Evolutionary conservation across 2,888 invertebrate species (phyloP).

Genomic region (Barypeithes pellucidus): DNA sequence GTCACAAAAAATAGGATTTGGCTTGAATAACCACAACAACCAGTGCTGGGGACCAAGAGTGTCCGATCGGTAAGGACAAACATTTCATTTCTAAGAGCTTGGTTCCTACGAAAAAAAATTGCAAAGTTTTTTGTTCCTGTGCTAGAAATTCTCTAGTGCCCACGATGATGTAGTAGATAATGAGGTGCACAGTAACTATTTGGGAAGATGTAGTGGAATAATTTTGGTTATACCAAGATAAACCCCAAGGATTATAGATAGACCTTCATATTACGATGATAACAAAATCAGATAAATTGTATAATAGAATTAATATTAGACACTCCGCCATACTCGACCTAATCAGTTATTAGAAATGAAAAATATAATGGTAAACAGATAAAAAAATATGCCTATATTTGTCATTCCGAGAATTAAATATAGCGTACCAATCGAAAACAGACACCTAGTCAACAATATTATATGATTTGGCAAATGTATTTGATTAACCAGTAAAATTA

Average conservation of each 20-base stretch:
- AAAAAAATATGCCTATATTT: background rate
- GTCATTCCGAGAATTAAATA: background rate
- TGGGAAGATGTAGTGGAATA: background rate
- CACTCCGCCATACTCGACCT: background rate
- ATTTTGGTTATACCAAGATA: background rate
- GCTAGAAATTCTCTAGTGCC: no score
- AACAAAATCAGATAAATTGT: background rate
- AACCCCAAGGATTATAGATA: background rate
- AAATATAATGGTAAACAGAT: background rate
- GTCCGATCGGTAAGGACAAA: no score
- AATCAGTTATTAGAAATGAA: constrained; percentile 10
- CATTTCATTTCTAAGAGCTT: no score
- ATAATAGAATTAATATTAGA: background rate
- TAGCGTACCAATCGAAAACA: background rate
- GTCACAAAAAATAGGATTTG: no score
- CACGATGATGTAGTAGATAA: no score
- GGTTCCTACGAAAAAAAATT: no score
- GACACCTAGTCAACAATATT: constrained; percentile 1
- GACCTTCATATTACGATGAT: background rate
- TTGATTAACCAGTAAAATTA: no score
- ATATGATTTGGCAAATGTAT: background rate
- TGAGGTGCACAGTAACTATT: background rate
- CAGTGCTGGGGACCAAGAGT: no score
- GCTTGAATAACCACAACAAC: no score
- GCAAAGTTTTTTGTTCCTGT: no score